phyloP scores from a whole-genome alignment of 2,888 invertebrate genomes.

The Oscheius onirici region DNA sequence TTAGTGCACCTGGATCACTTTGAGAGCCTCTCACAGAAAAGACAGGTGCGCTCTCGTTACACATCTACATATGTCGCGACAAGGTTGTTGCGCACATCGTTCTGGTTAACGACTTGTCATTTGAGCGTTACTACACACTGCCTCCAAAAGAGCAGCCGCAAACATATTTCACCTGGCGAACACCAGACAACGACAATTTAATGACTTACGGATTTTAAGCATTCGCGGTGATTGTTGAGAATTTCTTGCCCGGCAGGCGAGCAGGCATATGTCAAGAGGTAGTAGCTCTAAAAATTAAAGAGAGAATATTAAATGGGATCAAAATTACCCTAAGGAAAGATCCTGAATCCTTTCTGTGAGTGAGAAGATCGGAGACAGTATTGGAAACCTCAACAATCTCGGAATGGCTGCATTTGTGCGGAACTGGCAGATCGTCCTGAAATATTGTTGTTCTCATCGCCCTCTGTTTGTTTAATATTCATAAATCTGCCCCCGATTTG shows the following conservation, averaged over 20 bases:
- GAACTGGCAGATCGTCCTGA: slow-evolving; percentile 66
- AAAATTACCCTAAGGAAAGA: slow-evolving; percentile 61
- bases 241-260: slow-evolving; percentile 68
- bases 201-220: slow-evolving; percentile 53
- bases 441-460: slow-evolving; percentile 31
- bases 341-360: slow-evolving; percentile 68
- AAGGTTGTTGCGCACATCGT: slow-evolving; percentile 22
- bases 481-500: slow-evolving; percentile 19
- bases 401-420: slow-evolving; percentile 64
- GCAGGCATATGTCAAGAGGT: slow-evolving; percentile 69
- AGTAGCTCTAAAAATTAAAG: slow-evolving; percentile 59
- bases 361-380: slow-evolving; percentile 63
- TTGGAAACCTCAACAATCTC: slow-evolving; percentile 67
- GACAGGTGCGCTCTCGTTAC: slow-evolving; percentile 28
- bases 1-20: not conserved
- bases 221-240: slow-evolving; percentile 63
- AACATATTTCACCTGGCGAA: not conserved
- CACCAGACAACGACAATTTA: not conserved
- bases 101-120: slow-evolving; percentile 29
- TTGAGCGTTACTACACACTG: slow-evolving; percentile 23
- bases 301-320: not conserved
- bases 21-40: slow-evolving; percentile 4
- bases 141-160: slow-evolving; percentile 15
- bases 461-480: not conserved
- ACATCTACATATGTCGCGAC: slow-evolving; percentile 28